These are phyloP conservation scores for Cercopithecus diana DNA, from an alignment of 2,797 vertebrate genomes.

Conservation along the genomic window DNA sequence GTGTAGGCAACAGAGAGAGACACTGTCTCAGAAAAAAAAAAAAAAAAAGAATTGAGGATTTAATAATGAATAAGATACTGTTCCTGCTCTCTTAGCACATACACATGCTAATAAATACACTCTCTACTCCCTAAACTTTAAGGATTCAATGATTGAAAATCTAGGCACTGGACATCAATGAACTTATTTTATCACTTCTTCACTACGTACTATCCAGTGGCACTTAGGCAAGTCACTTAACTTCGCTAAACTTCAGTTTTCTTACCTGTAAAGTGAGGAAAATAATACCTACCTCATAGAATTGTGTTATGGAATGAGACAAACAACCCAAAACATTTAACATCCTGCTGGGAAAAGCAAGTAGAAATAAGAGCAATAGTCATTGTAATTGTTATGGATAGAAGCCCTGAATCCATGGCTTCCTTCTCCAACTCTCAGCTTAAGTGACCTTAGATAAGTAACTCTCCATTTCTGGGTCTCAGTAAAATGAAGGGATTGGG, in stretches of 20 bases:
- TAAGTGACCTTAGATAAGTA: not conserved
- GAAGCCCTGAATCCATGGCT: not conserved
- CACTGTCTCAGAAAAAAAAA: not conserved
- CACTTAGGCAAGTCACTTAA: not conserved
- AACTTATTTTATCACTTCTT: not conserved
- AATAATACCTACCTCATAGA: not conserved
- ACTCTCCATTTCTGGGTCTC: not conserved
- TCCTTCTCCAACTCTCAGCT: not conserved
- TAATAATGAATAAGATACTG: not conserved
- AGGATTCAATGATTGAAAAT: not conserved
- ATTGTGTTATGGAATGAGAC: not conserved
- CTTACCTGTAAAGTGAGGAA: not conserved
- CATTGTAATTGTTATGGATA: not conserved
- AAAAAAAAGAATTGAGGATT: not conserved
- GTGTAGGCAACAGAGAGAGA: not conserved
- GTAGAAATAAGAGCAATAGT: not conserved
- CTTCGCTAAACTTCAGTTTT: not conserved
- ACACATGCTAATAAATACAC: not conserved
- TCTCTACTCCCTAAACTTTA: rapidly evolving
- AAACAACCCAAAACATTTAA: not conserved
- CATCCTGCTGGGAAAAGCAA: not conserved
- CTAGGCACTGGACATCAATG: not conserved
- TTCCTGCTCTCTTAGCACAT: not conserved
- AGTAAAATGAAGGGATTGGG: not conserved
- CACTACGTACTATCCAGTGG: not conserved